Evolutionary conservation across 2,888 invertebrate species (phyloP).

Genomic region (Hypsopygia costalis): DNA sequence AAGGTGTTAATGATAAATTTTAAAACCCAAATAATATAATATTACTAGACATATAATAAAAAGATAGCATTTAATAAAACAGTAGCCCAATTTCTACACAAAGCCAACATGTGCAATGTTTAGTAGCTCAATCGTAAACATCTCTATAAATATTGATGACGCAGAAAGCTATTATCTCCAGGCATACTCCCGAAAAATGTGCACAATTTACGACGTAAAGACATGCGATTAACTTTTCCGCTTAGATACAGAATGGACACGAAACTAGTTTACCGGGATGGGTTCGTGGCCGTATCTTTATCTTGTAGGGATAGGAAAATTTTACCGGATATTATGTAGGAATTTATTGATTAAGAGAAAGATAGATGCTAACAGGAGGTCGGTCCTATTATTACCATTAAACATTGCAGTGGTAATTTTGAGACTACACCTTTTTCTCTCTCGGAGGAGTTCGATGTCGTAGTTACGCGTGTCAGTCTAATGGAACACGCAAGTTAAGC

Average conservation of each 20-base stretch:
- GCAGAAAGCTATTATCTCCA: conserved; percentile 67
- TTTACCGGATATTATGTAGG: background rate
- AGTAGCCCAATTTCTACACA: background rate
- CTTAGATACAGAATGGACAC: conserved; percentile 30
- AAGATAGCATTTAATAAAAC: too few relatives aligned
- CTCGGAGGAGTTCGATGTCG: too few relatives aligned
- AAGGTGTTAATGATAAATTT: too few relatives aligned
- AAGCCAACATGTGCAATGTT: conserved; percentile 41
- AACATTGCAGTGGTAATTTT: too few relatives aligned
- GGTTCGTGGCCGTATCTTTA: conserved; percentile 4
- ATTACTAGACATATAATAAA: too few relatives aligned
- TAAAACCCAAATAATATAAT: too few relatives aligned
- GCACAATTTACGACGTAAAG: conserved; percentile 64
- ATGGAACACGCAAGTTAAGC: too few relatives aligned
- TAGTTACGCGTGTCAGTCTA: too few relatives aligned
- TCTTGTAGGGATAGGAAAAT: background rate
- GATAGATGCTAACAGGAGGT: too few relatives aligned
- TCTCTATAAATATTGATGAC: conserved; percentile 73
- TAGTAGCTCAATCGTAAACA: conserved; percentile 64
- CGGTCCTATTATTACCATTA: too few relatives aligned
- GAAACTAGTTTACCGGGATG: conserved; percentile 7
- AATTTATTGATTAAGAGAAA: too few relatives aligned
- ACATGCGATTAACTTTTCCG: conserved; percentile 65
- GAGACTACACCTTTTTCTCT: too few relatives aligned
- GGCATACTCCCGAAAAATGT: conserved; percentile 67